phyloP scores from a whole-genome alignment of 2,888 invertebrate species.

The Pinctada fucata region DNA sequence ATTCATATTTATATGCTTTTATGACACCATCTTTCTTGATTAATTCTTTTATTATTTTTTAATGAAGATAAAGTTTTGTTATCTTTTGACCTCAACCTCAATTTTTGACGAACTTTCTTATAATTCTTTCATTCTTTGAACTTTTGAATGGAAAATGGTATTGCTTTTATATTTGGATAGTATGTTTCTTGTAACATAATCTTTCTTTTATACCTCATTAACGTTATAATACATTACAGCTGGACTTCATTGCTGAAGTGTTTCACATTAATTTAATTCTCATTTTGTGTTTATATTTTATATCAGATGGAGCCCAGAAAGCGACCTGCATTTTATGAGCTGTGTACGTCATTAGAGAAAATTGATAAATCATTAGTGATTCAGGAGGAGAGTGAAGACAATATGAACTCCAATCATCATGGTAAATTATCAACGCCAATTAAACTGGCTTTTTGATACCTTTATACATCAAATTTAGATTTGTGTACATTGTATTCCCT shows the following conservation, averaged over 20 bases:
- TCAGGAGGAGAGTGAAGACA: constrained; percentile 46
- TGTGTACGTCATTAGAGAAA: constrained; percentile 81
- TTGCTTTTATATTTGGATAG: not conserved
- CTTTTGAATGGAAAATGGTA: not conserved
- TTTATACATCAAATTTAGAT: too few species aligned
- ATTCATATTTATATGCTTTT: too few species aligned
- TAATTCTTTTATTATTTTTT: too few species aligned
- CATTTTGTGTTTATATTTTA: too few species aligned
- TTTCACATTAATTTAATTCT: too few species aligned
- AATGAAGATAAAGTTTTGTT: too few species aligned
- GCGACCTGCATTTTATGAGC: constrained; percentile 91
- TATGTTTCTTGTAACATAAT: not conserved
- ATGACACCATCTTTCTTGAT: too few species aligned
- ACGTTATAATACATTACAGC: not conserved
- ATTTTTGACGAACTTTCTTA: not conserved
- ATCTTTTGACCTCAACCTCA: too few species aligned
- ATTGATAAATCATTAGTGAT: constrained; percentile 67
- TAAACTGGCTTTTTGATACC: too few species aligned
- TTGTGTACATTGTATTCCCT: too few species aligned
- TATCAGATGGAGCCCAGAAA: constrained; percentile 89
- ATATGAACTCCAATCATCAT: not conserved
- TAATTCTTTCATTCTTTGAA: not conserved
- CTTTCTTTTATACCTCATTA: constrained; percentile 20
- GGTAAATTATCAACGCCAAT: too few species aligned
- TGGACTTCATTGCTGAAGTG: too few species aligned